Base-by-base conservation (phyloP, 2,888 invertebrate genomes). In the Polyommatus icarus region DNA sequence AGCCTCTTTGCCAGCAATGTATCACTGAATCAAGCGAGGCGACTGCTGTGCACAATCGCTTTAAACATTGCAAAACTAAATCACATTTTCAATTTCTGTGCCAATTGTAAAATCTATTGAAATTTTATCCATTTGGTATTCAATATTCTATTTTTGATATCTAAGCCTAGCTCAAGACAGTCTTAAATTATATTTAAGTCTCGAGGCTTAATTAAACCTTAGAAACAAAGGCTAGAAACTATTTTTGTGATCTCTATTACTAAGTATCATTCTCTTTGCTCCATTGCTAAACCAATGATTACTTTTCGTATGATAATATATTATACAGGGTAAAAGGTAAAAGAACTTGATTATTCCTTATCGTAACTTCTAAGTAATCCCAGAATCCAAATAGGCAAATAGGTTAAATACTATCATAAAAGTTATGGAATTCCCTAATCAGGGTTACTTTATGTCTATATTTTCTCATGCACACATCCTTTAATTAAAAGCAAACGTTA, bases 401-500 rank as follows among this genome's bases (percentile, higher is more conserved):
- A 73, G 73, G 40, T 46, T 46, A 73, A 15, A 12, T 18, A 15
- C 15, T 2, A 73, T 20, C 46, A 73, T 46, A 73, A 73, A 46
- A 73, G 46, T 73, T 73, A 77, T 72, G 54, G 36, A 77, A 72
- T 67, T 36, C 32, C 36, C 72, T 59, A 77, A 77, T 72, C 77
- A 72, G 57, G 72, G 54, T 59, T 76, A 79, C 75, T 79, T 80
- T 78, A 79, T 78, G 79, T 77, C 73, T 78, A 77, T 79, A 80
- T 81, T 80, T 78, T 79, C 77, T 73, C 77, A 73, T 73, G 77
- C 79, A 80, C 84, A 87, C 90, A 88, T 89, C 87, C 86, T 88
- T 87, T 91, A 92, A 92, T 92, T 92, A 90, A 90, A 90, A 89
- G 87, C 91, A 90, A 88, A 85, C 86, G 82, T 87, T 85, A 83